phyloP scores from a whole-genome alignment of 2,888 invertebrate genomes.

The Drosophila testacea region DNA sequence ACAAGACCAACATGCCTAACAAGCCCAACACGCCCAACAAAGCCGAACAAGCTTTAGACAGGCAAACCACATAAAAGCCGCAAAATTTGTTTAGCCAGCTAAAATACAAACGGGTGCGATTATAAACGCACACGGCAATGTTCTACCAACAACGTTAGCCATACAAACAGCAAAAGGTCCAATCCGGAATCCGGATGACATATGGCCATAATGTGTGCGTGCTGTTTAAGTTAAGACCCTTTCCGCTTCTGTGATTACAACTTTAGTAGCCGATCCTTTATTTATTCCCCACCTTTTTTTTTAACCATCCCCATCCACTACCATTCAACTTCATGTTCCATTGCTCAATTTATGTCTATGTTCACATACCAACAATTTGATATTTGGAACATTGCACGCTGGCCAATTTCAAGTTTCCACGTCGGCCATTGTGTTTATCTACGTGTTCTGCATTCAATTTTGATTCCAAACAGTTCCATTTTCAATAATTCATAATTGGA shows the following conservation, averaged over 20 bases:
- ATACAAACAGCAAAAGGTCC: neutral
- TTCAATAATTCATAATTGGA: no score
- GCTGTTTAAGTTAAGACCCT: constrained; percentile 33
- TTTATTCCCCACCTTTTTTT: no score
- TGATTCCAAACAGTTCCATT: no score
- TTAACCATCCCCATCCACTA: neutral
- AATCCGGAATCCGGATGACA: constrained; percentile 41
- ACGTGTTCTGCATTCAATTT: no score
- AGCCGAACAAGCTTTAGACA: neutral
- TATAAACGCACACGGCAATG: constrained; percentile 24
- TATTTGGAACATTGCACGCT: no score
- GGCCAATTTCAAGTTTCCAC: no score
- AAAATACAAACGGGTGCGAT: constrained; percentile 42
- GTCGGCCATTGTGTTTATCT: no score
- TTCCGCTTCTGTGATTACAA: constrained; percentile 44
- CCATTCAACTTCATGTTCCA: neutral
- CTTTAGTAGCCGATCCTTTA: neutral
- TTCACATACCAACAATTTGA: no score
- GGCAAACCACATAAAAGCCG: constrained; percentile 36
- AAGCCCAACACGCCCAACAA: constrained; percentile 2
- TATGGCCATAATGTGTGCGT: constrained; percentile 56
- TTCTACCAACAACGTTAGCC: constrained; percentile 5
- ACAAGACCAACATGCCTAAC: constrained; percentile 6
- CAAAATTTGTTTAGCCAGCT: constrained; percentile 54
- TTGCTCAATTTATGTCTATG: no score